Evolutionary conservation across 92 coral and sea anemone species (phyloP).

Genomic region (Pocillopora grandis): DNA sequence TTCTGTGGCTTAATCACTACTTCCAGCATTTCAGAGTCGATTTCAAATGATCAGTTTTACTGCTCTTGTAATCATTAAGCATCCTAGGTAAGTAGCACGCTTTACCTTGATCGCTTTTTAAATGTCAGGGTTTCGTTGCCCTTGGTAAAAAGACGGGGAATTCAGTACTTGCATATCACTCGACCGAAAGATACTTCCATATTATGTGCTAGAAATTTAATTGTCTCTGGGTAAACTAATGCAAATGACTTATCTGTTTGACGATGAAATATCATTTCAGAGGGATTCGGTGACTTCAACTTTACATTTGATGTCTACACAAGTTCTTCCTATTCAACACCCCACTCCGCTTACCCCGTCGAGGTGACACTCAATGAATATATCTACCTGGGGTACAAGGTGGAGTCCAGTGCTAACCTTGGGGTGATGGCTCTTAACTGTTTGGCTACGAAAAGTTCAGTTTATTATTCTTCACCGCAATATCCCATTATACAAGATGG

Average conservation of each 20-base stretch:
- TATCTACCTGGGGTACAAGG: slow-evolving; percentile 15
- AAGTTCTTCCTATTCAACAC: background rate
- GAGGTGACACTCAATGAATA: slow-evolving; percentile 5
- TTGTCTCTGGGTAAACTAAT: too few relatives aligned
- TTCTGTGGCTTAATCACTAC: too few relatives aligned
- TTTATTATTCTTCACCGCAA: slow-evolving; percentile 25
- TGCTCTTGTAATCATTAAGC: too few relatives aligned
- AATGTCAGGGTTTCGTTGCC: too few relatives aligned
- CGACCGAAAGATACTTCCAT: too few relatives aligned
- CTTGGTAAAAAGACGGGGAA: too few relatives aligned
- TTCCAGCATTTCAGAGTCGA: too few relatives aligned
- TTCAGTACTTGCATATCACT: too few relatives aligned
- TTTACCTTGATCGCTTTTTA: too few relatives aligned
- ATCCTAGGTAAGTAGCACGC: too few relatives aligned
- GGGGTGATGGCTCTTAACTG: slow-evolving; percentile 47
- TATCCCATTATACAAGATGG: slow-evolving; percentile 36
- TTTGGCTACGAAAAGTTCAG: slow-evolving; percentile 31
- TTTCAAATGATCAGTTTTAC: too few relatives aligned
- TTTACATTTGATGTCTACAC: slow-evolving; percentile 30
- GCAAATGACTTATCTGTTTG: background rate
- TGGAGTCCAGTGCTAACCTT: slow-evolving; percentile 24
- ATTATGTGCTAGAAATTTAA: too few relatives aligned
- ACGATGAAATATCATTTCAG: background rate
- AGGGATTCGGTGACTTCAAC: slow-evolving; percentile 14
- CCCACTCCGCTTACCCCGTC: slow-evolving; percentile 17